Evolutionary conservation across 2,113 vertebrate species (phyloP), one percentile per base, ranked within the genome.

Genomic region (Limanda limanda): DNA sequence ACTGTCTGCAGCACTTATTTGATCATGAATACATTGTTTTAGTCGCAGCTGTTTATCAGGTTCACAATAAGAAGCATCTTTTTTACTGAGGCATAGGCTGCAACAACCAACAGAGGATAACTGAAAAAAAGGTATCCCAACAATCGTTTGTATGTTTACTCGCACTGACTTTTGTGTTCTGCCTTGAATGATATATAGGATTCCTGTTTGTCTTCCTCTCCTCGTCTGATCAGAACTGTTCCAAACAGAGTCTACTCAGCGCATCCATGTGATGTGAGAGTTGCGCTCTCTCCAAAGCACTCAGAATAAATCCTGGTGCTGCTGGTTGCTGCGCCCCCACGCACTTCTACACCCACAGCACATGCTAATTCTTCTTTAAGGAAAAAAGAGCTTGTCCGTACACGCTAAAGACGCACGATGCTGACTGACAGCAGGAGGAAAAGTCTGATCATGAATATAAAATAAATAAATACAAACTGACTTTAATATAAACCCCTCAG

Each of bases 341-440:
- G 76, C 83, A 88, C 74, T 84, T 77, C 45, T 74, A 82, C 89
- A 83, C 81, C 85, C 89, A 91, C 89, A 71, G 64, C 61, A 56
- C 81, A 85, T 77, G 70, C 70, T 86, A 51, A 51, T 51, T 18
- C 48, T 18, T 17, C 45, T 13, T 47, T 17, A 47, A 13, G 45
- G 45, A 86, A 68, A 65, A 56, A 54, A 12, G 42, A 45, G 82
- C 76, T 82, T 21, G 25, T 82, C 31, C 64, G 3, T 42, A 2
- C 63, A 21, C 20, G 45, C 31, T 71, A 60, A 74, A 79, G 42
- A 75, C 47, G 21, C 27, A 45, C 31, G 14, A 45, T 40, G 3
- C n/a, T 56, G 63, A 60, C 5, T 3, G 7, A 35, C 54, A 75
- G 21, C 24, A 18, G 0, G 18, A 35, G 25, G 21, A 64, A 76